A percentile compares a stretch with the other conserved stretches of the same genome.
Evolutionary conservation across 2,797 vertebrate species (phyloP).

Genomic region (Morus bassanus): DNA sequence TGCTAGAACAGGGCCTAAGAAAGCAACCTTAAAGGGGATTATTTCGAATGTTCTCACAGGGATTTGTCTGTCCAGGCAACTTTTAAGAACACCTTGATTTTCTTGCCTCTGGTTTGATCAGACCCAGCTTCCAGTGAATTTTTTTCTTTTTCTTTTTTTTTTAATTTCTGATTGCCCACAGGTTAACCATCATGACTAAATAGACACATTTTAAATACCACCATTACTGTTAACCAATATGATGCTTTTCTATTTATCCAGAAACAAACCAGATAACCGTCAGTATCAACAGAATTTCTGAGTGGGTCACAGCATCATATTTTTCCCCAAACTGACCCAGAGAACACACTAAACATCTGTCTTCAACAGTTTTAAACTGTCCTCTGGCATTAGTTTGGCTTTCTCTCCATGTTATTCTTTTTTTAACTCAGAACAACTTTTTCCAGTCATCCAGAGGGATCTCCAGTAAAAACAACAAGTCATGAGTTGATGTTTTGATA

Average conservation of each 20-base stretch:
- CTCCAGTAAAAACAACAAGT: constrained; percentile 62
- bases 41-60: rapidly evolving
- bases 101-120: neutral
- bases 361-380: constrained; percentile 35
- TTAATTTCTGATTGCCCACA: neutral
- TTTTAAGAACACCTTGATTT: neutral
- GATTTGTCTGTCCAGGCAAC: neutral
- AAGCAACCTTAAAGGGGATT: neutral
- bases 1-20: neutral
- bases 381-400: constrained; percentile 37
- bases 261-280: neutral
- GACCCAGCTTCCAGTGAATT: neutral
- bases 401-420: constrained; percentile 24
- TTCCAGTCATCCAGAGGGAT: constrained; percentile 54
- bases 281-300: neutral
- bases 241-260: neutral
- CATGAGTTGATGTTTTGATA: constrained; percentile 42
- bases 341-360: constrained; percentile 12
- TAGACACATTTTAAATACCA: neutral
- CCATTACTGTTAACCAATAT: neutral
- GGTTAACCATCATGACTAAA: neutral
- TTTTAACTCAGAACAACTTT: constrained; percentile 58
- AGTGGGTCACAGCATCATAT: neutral
- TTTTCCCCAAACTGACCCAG: neutral
- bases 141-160: neutral